Evolutionary conservation across 2,113 vertebrate species (phyloP).

Genomic region (Rousettus leschenaultii): DNA sequence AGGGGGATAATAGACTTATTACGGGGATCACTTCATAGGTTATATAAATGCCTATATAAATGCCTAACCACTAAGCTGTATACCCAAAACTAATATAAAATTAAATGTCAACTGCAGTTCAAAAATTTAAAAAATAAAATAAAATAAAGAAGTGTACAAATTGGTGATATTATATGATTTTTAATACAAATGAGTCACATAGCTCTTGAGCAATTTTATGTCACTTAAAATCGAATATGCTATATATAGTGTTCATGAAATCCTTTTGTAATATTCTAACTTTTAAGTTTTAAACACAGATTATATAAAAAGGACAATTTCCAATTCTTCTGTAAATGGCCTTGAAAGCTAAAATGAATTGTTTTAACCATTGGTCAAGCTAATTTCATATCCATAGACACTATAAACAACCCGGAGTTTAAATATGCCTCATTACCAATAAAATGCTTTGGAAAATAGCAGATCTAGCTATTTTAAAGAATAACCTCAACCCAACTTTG

Average conservation of each 20-base stretch:
- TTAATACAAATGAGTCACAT: background rate
- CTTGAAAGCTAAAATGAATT: conserved; percentile 4
- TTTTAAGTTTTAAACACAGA: background rate
- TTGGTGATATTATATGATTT: background rate
- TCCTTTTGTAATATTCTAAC: background rate
- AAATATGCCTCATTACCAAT: background rate
- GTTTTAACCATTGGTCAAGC: background rate
- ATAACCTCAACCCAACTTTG: background rate
- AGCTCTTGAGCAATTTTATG: conserved; percentile 17
- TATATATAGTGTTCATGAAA: background rate
- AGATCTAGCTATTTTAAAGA: conserved; percentile 9
- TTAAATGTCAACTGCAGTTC: no score
- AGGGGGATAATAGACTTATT: no score
- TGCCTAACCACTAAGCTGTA: no score
- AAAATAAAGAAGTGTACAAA: background rate
- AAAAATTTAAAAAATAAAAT: no score
- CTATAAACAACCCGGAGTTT: background rate
- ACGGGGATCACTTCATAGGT: no score
- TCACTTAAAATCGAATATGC: background rate
- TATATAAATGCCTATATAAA: no score
- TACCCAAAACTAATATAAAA: no score
- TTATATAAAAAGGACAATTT: background rate
- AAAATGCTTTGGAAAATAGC: background rate
- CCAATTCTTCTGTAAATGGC: background rate
- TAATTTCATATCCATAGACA: background rate